A percentile compares a stretch with the other conserved stretches of the same genome.
phyloP scores from a whole-genome alignment of 2,113 vertebrate species.

The Amphilophus citrinellus region DNA sequence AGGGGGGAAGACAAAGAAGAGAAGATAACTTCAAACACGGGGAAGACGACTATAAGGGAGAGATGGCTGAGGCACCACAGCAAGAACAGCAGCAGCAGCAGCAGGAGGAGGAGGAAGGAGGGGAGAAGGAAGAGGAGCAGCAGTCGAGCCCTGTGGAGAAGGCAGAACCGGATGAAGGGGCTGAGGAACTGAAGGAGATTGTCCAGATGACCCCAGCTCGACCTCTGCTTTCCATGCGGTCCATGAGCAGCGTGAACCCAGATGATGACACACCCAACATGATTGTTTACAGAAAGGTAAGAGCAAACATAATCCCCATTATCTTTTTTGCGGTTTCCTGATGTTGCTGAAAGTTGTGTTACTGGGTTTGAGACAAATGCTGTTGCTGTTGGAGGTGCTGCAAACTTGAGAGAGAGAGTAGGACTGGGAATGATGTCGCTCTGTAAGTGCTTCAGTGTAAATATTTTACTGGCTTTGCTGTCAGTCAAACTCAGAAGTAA shows the following conservation, averaged over 20 bases:
- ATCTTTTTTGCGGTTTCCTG: neutral
- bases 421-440: neutral
- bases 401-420: neutral
- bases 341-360: neutral
- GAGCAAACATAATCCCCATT: neutral
- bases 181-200: conserved; percentile 41
- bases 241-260: conserved; percentile 82
- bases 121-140: conserved; percentile 38
- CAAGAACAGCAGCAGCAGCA: conserved; percentile 76
- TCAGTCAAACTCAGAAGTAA: neutral
- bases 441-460: neutral
- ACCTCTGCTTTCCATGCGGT: conserved; percentile 70
- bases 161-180: conserved; percentile 25
- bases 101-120: conserved; percentile 15
- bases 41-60: conserved; percentile 26
- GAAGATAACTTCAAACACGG: conserved; percentile 28
- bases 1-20: conserved; percentile 32
- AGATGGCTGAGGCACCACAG: conserved; percentile 88
- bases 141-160: conserved; percentile 35
- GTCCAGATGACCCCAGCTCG: conserved; percentile 15
- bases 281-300: conserved; percentile 98
- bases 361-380: neutral
- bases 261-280: conserved; percentile 97
- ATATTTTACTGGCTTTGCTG: neutral
- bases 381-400: neutral